Conservation (phyloP, 2,888 invertebrate genomes). For the Galerucella calmariensis region DNA sequence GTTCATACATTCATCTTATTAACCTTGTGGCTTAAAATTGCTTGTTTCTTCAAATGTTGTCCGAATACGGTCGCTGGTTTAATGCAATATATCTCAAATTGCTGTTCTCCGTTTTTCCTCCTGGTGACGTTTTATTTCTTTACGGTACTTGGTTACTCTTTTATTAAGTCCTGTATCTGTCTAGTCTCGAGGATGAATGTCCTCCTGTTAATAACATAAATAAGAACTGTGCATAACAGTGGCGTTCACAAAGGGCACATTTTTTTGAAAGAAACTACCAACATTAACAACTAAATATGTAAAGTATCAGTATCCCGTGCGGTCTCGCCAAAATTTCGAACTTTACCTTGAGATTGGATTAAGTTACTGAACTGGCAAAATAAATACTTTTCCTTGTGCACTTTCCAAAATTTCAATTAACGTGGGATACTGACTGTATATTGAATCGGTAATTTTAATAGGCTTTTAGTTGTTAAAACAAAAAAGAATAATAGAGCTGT, state of each 20-base stretch:
- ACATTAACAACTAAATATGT: no score
- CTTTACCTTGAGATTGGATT: no score
- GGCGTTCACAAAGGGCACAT: conserved; percentile 10
- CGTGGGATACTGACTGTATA: no score
- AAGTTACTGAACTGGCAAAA: no score
- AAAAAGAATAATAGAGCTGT: no score
- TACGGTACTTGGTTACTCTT: conserved; percentile 60
- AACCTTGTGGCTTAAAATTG: conserved; percentile 28
- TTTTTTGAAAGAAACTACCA: no score
- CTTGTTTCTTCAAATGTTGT: conserved; percentile 44
- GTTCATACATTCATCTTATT: conserved; percentile 33
- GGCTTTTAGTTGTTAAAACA: no score
- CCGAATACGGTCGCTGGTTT: conserved; percentile 43
- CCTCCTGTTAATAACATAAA: conserved; percentile 59
- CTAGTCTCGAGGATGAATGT: conserved; percentile 58
- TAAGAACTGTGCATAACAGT: conserved; percentile 53
- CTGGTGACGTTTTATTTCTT: conserved; percentile 57
- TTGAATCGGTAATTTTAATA: no score
- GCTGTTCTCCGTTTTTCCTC: conserved; percentile 53
- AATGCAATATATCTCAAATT: conserved; percentile 57
- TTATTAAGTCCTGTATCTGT: conserved; percentile 62
- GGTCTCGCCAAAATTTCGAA: no score
- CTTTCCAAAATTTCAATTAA: no score
- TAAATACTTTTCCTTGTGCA: no score
- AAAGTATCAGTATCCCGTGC: no score